Evolutionary conservation across 2,113 vertebrate species (phyloP).

Genomic region (Larimichthys crocea): DNA sequence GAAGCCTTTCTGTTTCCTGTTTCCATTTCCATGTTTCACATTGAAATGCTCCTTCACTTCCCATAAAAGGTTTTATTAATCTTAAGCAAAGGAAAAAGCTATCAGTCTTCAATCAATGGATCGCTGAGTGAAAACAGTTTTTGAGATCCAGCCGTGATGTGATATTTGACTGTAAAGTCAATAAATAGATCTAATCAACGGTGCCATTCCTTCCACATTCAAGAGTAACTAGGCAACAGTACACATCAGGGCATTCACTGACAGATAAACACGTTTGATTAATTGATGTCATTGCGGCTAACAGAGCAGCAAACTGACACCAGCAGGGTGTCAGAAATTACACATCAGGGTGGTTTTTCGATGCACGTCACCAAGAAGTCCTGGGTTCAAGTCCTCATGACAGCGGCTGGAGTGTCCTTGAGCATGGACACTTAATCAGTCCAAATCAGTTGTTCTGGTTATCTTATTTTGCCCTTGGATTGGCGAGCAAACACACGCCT

Average conservation of each 20-base stretch:
- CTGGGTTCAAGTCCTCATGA: background rate
- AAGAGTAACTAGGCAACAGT: background rate
- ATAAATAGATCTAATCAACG: constrained; percentile 1
- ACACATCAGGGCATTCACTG: background rate
- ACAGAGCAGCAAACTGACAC: background rate
- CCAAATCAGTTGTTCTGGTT: background rate
- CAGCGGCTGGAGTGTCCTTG: constrained; percentile 16
- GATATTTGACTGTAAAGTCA: background rate
- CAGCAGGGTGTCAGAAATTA: background rate
- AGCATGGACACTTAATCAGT: constrained; percentile 11
- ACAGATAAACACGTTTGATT: background rate
- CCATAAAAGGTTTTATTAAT: constrained; percentile 10
- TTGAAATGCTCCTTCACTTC: background rate
- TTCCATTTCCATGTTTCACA: background rate
- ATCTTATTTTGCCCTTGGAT: constrained; percentile 13
- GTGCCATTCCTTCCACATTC: background rate
- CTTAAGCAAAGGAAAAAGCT: background rate
- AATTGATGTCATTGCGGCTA: background rate
- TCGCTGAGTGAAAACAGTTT: background rate
- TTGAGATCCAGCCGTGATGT: background rate
- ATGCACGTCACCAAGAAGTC: background rate
- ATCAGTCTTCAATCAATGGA: background rate
- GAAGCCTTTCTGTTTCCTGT: background rate
- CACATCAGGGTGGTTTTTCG: background rate
- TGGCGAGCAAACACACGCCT: background rate